Evolutionary conservation across 1,140 invertebrate genomes (phyloP).

Genomic region (Drosophila erecta): DNA sequence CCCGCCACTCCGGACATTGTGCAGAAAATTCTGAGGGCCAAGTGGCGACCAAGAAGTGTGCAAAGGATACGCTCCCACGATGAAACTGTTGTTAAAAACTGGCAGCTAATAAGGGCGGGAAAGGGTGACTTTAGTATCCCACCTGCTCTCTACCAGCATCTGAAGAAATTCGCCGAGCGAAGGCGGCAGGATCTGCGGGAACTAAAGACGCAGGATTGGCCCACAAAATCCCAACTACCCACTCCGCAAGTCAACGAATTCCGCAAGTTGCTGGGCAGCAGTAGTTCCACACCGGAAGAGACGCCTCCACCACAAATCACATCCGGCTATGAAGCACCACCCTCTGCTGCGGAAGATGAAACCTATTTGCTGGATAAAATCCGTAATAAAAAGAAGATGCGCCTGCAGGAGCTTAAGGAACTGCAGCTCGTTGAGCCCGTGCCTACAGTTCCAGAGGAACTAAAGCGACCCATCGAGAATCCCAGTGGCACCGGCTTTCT

Average conservation of each 20-base stretch:
- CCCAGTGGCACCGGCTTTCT: slow-evolving; percentile 62
- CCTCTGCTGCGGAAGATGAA: slow-evolving; percentile 61
- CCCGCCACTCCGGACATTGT: slow-evolving; percentile 88
- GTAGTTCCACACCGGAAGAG: slow-evolving; percentile 2
- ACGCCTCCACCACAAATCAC: slow-evolving; percentile 3
- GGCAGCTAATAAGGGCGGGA: slow-evolving; percentile 87
- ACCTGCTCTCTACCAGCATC: slow-evolving; percentile 86
- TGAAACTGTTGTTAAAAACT: slow-evolving; percentile 88
- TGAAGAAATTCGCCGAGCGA: slow-evolving; percentile 87
- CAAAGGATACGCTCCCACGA: slow-evolving; percentile 88
- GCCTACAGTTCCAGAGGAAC: slow-evolving; percentile 3
- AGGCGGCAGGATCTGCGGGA: slow-evolving; percentile 49
- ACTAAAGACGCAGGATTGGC: slow-evolving; percentile 46
- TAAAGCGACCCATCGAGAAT: slow-evolving; percentile 36
- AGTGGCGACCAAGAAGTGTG: slow-evolving; percentile 87
- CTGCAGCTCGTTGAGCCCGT: slow-evolving; percentile 25
- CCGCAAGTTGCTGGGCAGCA: slow-evolving; percentile 82
- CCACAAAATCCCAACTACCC: slow-evolving; percentile 48
- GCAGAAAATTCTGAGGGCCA: slow-evolving; percentile 87
- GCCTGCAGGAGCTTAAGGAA: slow-evolving; percentile 64
- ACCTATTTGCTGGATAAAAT: slow-evolving; percentile 78
- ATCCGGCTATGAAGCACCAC: not conserved
- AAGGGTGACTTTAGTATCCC: slow-evolving; percentile 84
- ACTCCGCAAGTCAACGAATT: slow-evolving; percentile 83
- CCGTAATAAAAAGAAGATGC: slow-evolving; percentile 66